phyloP scores from a whole-genome alignment of 1,140 invertebrate species.

The Leptestheria dahalacensis region DNA sequence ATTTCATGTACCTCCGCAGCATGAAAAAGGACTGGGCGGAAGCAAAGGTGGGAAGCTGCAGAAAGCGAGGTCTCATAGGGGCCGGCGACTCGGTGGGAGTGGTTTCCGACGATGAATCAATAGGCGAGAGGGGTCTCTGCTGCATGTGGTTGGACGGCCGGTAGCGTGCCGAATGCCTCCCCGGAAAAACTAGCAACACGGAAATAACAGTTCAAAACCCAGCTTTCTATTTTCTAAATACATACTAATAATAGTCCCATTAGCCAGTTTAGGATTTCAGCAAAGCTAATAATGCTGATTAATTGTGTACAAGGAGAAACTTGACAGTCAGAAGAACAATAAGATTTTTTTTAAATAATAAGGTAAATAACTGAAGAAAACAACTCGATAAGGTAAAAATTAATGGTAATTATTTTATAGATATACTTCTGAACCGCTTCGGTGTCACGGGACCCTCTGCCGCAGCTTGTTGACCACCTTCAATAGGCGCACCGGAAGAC shows the following conservation, averaged over 20 bases:
- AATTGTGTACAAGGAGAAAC: too few relatives aligned
- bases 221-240: too few relatives aligned
- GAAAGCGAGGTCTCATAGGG: conserved; percentile 21
- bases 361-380: too few relatives aligned
- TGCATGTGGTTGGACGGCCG: conserved; percentile 11
- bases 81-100: conserved; percentile 33
- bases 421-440: conserved; percentile 1
- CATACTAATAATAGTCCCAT: too few relatives aligned
- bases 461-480: background rate
- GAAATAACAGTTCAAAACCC: too few relatives aligned
- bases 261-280: too few relatives aligned
- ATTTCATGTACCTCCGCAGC: conserved; percentile 17
- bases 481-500: background rate
- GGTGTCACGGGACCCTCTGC: background rate
- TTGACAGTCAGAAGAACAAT: background rate
- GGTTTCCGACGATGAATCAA: conserved; percentile 32
- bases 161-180: conserved; percentile 4
- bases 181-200: background rate
- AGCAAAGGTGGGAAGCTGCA: conserved; percentile 19
- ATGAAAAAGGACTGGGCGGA: conserved; percentile 11
- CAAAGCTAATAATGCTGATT: too few relatives aligned
- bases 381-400: too few relatives aligned
- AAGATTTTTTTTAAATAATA: background rate
- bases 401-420: too few relatives aligned
- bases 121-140: conserved; percentile 22